phyloP scores from a whole-genome alignment of 2,888 invertebrate species.

The Eilema depressum region DNA sequence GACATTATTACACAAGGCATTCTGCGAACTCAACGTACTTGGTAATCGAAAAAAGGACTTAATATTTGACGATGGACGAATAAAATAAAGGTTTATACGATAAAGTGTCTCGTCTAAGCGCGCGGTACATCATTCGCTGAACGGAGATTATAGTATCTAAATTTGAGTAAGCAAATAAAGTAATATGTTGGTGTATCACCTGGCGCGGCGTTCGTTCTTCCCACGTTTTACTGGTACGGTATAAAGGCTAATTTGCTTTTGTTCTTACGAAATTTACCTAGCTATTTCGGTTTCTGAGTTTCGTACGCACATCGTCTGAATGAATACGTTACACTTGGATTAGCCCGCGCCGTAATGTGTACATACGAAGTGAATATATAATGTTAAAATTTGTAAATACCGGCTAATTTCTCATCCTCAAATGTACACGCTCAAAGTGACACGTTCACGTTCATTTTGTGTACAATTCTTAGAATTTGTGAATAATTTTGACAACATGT shows the following conservation, averaged over 20 bases:
- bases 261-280: constrained; percentile 71
- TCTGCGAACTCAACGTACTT: constrained; percentile 54
- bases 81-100: constrained; percentile 77
- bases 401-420: constrained; percentile 36
- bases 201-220: constrained; percentile 68
- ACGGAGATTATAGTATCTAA: constrained; percentile 57
- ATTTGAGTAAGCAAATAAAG: constrained; percentile 66
- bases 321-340: constrained; percentile 63
- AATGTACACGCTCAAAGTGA: constrained; percentile 41
- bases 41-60: constrained; percentile 65
- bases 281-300: constrained; percentile 68
- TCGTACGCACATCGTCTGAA: constrained; percentile 66
- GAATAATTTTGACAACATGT: constrained; percentile 30
- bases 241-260: constrained; percentile 78
- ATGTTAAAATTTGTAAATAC: constrained; percentile 56
- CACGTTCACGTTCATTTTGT: constrained; percentile 33
- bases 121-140: constrained; percentile 64
- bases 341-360: constrained; percentile 50
- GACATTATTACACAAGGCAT: constrained; percentile 53
- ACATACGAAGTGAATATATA: constrained; percentile 52
- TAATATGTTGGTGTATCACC: constrained; percentile 68
- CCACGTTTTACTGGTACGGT: constrained; percentile 62
- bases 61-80: constrained; percentile 65
- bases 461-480: constrained; percentile 30
- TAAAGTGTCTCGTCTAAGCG: constrained; percentile 60